These are phyloP conservation scores for Brachyalestes nurse DNA, from an alignment of 2,797 vertebrate genomes.

Conservation along the genomic window DNA sequence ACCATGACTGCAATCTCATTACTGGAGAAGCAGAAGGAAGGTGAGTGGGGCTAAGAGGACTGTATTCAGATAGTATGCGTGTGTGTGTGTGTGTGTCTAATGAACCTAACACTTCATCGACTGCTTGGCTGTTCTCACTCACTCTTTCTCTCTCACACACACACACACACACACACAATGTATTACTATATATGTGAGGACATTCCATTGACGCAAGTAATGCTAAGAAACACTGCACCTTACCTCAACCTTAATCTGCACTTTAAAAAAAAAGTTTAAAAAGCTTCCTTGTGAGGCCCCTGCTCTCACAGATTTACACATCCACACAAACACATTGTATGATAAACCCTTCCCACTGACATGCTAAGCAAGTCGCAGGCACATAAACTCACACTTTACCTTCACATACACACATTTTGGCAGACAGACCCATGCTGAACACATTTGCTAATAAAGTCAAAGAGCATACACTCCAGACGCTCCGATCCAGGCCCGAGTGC, in stretches of 20 bases:
- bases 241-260: no score
- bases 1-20: conserved; percentile 51
- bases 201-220: no score
- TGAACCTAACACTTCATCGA: not conserved
- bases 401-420: not conserved
- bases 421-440: not conserved
- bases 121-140: not conserved
- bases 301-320: not conserved
- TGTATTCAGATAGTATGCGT: conserved; percentile 5
- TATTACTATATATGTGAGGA: no score
- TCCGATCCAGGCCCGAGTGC: conserved; percentile 5
- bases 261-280: not conserved
- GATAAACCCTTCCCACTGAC: not conserved
- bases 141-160: no score
- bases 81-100: not conserved
- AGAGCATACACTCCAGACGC: conserved; percentile 11
- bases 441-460: conserved; percentile 5
- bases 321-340: not conserved
- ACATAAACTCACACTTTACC: not conserved
- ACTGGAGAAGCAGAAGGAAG: conserved; percentile 26
- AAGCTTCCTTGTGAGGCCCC: no score
- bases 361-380: no score
- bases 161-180: no score
- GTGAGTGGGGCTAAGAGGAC: not conserved
- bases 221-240: no score